Evolutionary conservation across 2,113 vertebrate species (phyloP).

Genomic region (Verasper variegatus): DNA sequence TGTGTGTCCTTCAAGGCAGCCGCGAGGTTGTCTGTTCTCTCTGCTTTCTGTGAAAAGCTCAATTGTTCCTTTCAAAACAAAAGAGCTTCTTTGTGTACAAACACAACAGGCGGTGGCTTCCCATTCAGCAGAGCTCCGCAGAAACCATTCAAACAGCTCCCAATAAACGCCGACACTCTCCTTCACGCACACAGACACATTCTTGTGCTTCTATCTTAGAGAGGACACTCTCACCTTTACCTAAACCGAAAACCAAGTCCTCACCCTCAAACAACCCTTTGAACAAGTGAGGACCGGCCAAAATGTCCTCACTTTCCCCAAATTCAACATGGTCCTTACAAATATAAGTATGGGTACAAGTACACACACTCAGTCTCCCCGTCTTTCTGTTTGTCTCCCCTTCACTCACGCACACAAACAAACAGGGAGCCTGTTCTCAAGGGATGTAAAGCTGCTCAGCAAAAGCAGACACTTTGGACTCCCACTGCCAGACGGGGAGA

Average conservation of each 20-base stretch:
- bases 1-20: slow-evolving; percentile 51
- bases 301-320: too few species aligned
- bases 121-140: slow-evolving; percentile 64
- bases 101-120: slow-evolving; percentile 74
- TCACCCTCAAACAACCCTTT: too few species aligned
- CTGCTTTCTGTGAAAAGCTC: slow-evolving; percentile 70
- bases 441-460: slow-evolving; percentile 49
- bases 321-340: too few species aligned
- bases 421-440: slow-evolving; percentile 59
- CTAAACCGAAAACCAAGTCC: too few species aligned
- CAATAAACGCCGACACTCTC: slow-evolving; percentile 55
- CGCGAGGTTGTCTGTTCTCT: slow-evolving; percentile 56
- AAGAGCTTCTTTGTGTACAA: slow-evolving; percentile 74
- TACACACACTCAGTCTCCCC: slow-evolving; percentile 20
- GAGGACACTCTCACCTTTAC: too few species aligned
- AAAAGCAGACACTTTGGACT: slow-evolving; percentile 58
- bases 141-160: slow-evolving; percentile 61
- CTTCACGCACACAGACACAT: background rate
- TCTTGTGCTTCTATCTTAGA: background rate
- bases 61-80: slow-evolving; percentile 78
- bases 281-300: too few species aligned
- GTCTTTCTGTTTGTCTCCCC: slow-evolving; percentile 55
- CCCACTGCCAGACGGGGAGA: slow-evolving; percentile 36
- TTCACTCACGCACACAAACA: slow-evolving; percentile 49
- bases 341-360: too few species aligned